Evolutionary conservation across 2,113 vertebrate species (phyloP).

Genomic region (Pteropus alecto): DNA sequence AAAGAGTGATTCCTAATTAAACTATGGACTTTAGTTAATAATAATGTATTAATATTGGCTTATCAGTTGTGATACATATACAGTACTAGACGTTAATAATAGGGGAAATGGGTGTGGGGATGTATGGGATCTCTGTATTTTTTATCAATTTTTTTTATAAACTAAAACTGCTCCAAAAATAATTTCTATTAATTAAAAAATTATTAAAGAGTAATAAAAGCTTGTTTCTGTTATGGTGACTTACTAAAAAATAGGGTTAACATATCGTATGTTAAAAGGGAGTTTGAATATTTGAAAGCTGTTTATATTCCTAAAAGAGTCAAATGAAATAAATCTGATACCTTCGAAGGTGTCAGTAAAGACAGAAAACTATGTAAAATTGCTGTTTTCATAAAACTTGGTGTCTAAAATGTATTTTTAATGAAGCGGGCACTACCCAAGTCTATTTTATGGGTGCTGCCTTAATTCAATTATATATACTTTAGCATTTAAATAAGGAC

Average conservation of each 20-base stretch:
- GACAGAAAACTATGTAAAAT: not conserved
- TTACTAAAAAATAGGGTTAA: not conserved
- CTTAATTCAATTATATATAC: slow-evolving; percentile 2
- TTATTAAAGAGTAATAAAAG: not conserved
- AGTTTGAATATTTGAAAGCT: not conserved
- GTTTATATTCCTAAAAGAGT: not conserved
- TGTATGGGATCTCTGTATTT: not conserved
- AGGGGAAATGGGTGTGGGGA: rapidly evolving
- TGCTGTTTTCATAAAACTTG: not conserved
- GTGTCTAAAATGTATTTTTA: not conserved
- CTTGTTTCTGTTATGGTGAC: not conserved
- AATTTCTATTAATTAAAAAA: not conserved
- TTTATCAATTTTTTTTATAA: not conserved
- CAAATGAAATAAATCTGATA: not conserved
- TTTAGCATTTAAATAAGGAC: not conserved
- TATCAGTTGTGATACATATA: not conserved
- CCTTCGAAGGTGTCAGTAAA: not conserved
- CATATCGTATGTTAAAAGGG: not conserved
- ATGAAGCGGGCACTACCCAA: not conserved
- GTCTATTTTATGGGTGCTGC: not conserved
- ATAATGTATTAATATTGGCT: not conserved
- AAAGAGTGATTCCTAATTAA: not conserved
- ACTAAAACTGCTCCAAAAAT: not conserved
- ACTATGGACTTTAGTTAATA: not conserved
- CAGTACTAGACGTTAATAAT: not conserved